A percentile compares a stretch with the other conserved stretches of the same genome.
Conservation (phyloP, 2,888 invertebrate genomes). For the Amaurobius ferox region DNA sequence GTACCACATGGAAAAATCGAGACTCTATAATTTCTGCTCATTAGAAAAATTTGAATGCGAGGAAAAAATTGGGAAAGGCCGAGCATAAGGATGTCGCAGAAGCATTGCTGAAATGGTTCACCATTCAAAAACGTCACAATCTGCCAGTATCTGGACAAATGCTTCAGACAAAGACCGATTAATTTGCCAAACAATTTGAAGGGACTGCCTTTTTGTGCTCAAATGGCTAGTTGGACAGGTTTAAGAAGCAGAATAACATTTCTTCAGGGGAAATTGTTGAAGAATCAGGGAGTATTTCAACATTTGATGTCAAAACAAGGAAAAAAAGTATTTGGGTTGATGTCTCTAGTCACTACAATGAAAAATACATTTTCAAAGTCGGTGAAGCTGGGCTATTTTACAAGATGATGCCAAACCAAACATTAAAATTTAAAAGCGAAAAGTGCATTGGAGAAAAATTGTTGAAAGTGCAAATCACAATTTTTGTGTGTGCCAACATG, state of each 20-base stretch:
- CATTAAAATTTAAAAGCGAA: neutral
- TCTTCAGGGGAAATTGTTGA: neutral
- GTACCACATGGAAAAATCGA: too few species aligned
- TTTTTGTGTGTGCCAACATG: neutral
- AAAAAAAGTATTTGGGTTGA: neutral
- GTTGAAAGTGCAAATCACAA: neutral
- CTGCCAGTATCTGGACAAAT: slow-evolving; percentile 13
- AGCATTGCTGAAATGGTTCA: slow-evolving; percentile 26
- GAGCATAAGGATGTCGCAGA: slow-evolving; percentile 1
- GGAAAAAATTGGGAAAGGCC: neutral
- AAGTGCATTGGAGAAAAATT: neutral
- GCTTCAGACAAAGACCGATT: slow-evolving; percentile 21
- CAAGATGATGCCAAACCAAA: slow-evolving; percentile 5
- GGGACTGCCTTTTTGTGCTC: slow-evolving; percentile 24
- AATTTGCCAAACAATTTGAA: slow-evolving; percentile 24
- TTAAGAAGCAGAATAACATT: too few species aligned
- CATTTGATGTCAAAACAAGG: neutral
- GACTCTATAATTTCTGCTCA: too few species aligned
- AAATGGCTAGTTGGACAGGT: slow-evolving; percentile 2
- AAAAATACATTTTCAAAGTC: slow-evolving; percentile 11
- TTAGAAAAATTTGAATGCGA: too few species aligned
- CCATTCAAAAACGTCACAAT: slow-evolving; percentile 18
- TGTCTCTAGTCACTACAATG: neutral
- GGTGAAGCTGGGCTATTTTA: slow-evolving; percentile 20
- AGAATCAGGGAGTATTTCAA: neutral